A percentile compares a stretch with the other conserved stretches of the same genome.
Conservation (phyloP, 2,888 invertebrate species). For the Dolichopus griseipennis region DNA sequence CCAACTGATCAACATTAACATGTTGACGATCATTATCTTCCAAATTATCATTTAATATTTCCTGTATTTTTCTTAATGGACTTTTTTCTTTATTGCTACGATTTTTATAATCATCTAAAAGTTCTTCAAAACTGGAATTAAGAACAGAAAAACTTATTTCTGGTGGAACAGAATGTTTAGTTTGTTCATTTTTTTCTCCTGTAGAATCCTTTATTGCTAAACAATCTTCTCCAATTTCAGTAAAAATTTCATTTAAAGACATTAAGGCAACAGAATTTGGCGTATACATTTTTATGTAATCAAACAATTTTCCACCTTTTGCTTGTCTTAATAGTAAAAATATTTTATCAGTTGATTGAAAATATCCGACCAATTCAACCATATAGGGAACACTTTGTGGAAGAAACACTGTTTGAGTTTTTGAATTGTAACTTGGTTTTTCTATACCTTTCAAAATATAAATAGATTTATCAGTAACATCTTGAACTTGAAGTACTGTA, state of each 20-base stretch:
- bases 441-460: slow-evolving; percentile 42
- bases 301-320: slow-evolving; percentile 38
- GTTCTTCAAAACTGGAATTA: slow-evolving; percentile 18
- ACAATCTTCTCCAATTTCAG: slow-evolving; percentile 23
- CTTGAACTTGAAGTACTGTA: slow-evolving; percentile 40
- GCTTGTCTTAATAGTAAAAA: slow-evolving; percentile 39
- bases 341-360: slow-evolving; percentile 40
- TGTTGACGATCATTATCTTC: slow-evolving; percentile 14
- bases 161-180: too few relatives aligned
- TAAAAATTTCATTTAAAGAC: slow-evolving; percentile 31
- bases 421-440: slow-evolving; percentile 38
- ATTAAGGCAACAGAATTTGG: slow-evolving; percentile 23
- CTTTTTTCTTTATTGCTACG: not conserved
- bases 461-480: slow-evolving; percentile 36
- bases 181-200: not conserved
- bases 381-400: slow-evolving; percentile 42
- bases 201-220: not conserved
- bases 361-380: slow-evolving; percentile 38
- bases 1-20: slow-evolving; percentile 13
- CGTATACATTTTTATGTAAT: slow-evolving; percentile 34
- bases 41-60: not conserved
- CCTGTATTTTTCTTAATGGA: not conserved
- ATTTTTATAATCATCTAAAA: slow-evolving; percentile 14
- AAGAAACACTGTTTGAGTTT: slow-evolving; percentile 38
- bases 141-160: not conserved